Percentiles rank a stretch among this genome's conserved stretches.
Conservation (phyloP, 2,888 invertebrate species). For the Argyra leucocephala region DNA sequence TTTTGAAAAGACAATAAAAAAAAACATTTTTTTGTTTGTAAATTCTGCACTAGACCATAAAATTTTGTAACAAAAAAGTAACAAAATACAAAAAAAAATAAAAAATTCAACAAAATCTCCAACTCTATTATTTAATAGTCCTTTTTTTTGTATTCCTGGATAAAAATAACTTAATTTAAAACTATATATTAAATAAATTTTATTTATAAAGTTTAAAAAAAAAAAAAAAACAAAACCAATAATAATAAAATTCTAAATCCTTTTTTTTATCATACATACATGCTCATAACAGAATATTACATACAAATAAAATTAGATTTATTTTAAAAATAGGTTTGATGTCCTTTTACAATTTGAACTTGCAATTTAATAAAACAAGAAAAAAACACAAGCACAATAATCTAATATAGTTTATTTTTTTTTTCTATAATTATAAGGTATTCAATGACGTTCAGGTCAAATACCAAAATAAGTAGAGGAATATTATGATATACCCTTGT, state of each 20-base stretch:
- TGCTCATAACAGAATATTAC: too few species aligned
- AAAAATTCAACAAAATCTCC: not conserved
- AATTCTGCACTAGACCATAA: slow-evolving; percentile 3
- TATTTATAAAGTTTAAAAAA: too few species aligned
- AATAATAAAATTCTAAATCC: too few species aligned
- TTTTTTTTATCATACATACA: too few species aligned
- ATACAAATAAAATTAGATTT: not conserved
- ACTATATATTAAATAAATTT: not conserved
- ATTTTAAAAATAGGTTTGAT: not conserved
- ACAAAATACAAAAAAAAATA: not conserved
- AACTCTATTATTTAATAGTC: not conserved
- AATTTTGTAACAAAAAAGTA: not conserved
- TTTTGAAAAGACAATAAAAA: not conserved
- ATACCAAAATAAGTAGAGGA: too few species aligned
- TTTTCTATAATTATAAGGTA: too few species aligned
- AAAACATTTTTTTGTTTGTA: slow-evolving; percentile 1
- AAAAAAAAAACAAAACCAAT: too few species aligned
- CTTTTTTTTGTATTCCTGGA: not conserved
- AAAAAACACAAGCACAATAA: too few species aligned
- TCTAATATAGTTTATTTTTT: too few species aligned
- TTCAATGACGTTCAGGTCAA: too few species aligned
- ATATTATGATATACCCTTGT: too few species aligned
- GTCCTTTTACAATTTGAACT: not conserved
- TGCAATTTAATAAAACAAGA: too few species aligned
- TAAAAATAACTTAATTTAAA: not conserved